Evolutionary conservation across 2,888 invertebrate genomes (phyloP).

Genomic region (Rotaria macrura): DNA sequence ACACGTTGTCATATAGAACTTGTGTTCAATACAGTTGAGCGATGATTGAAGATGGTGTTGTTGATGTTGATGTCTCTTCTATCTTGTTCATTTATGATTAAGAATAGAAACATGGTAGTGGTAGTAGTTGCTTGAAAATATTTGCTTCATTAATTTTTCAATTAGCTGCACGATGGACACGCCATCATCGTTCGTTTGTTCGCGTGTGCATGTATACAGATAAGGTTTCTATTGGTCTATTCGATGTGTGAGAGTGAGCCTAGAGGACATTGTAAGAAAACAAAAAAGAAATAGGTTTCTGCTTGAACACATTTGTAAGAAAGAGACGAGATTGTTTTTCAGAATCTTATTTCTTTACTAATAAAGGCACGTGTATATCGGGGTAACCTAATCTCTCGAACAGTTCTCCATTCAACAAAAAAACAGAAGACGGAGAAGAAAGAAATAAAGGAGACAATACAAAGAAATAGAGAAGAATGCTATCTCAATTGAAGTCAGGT

Average conservation of each 20-base stretch:
- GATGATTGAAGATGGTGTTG: neutral
- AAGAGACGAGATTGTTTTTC: neutral
- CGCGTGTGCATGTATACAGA: constrained; percentile 9
- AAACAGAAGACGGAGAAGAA: too few relatives aligned
- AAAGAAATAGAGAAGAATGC: neutral
- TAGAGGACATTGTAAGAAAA: neutral
- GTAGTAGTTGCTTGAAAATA: neutral
- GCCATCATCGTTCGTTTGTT: neutral
- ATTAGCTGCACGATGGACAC: constrained; percentile 7
- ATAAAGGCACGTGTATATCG: neutral
- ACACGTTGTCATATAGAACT: neutral
- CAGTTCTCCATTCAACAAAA: neutral
- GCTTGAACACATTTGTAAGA: neutral
- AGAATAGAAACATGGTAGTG: neutral
- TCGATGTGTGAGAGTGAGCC: neutral
- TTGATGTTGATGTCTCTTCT: neutral
- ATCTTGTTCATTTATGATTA: neutral
- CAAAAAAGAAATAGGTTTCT: neutral
- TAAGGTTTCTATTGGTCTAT: constrained; percentile 6
- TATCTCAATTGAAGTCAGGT: neutral
- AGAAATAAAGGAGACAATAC: too few relatives aligned
- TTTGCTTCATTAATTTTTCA: constrained; percentile 15
- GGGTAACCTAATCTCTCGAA: neutral
- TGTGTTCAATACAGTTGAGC: neutral
- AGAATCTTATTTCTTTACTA: neutral